Base-by-base conservation (phyloP, 1,140 invertebrate genomes). In the Leguminivora glycinivorella region DNA sequence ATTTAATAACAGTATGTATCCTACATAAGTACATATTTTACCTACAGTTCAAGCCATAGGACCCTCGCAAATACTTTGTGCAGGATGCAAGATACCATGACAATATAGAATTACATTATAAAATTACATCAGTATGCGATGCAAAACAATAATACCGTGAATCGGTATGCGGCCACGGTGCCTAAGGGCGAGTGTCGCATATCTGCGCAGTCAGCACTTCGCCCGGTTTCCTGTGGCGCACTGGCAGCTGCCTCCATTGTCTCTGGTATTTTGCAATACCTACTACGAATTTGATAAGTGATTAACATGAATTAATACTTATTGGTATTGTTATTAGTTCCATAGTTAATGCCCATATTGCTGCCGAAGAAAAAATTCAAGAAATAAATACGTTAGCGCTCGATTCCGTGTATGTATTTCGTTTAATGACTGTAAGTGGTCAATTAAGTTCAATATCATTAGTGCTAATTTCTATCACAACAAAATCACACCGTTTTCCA, bases 191-290 rank as follows among this genome's bases (percentile, higher is more conserved):
- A 67, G 71, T 74, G 52, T 69, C 71, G 75, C 74, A 56, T 83
- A 71, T 72, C 72, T 81, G 69, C 79, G 67, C 47, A 74, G 69
- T 85, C 83, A 81, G 81, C 83, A 75, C 7, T 76, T 71, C 73
- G 63, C 29, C 60, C 58, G 76, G 79, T 80, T 76, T 84, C 77
- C 80, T 82, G 75, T 83, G 78, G 78, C 75, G 74, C 56, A 71
- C 56, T 47, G 22, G 56, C 24, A 60, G 58, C 58, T 63, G 58
- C 25, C 26, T 17, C 12, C 7, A 63, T 29, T 63, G 58, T 63
- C 26, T 63, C 58, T 52, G 9, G 47, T 22, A 52, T 52, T 52
- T 22, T 52, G 47, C 47, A 52, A 52, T 52, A 4, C 14, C 40
- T 43, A 17, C 40, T 43, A 17, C 40, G 40, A 43, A 43, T 4